Conservation (phyloP, 2,888 invertebrate species). For the Theretra japonica region DNA sequence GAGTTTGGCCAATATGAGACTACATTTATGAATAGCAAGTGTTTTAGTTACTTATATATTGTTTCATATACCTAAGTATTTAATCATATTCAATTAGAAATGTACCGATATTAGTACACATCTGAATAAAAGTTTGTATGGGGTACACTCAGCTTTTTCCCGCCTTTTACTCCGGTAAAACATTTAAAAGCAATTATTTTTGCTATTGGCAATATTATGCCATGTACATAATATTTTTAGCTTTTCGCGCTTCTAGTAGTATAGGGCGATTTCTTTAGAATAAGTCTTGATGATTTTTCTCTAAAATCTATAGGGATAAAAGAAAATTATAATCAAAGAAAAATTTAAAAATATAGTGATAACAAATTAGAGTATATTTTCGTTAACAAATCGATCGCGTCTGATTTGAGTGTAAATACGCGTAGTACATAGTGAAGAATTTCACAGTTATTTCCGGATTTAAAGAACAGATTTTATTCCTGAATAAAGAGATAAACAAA, state of each 20-base stretch:
- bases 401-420: slow-evolving; percentile 54
- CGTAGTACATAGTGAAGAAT: slow-evolving; percentile 45
- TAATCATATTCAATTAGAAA: no score
- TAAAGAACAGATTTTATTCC: slow-evolving; percentile 76
- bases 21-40: no score
- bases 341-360: slow-evolving; percentile 60
- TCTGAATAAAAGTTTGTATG: not conserved
- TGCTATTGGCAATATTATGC: slow-evolving; percentile 18
- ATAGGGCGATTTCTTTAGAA: slow-evolving; percentile 41
- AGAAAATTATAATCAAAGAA: slow-evolving; percentile 56
- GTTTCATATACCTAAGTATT: no score
- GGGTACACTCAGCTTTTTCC: not conserved
- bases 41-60: no score
- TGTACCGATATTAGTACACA: no score
- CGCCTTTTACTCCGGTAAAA: not conserved
- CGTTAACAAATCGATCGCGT: slow-evolving; percentile 53
- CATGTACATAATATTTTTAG: slow-evolving; percentile 28
- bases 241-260: slow-evolving; percentile 27
- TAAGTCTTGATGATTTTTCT: slow-evolving; percentile 55
- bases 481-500: slow-evolving; percentile 69
- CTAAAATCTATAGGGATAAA: slow-evolving; percentile 42
- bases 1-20: no score
- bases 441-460: slow-evolving; percentile 60
- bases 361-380: slow-evolving; percentile 71
- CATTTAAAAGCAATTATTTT: slow-evolving; percentile 15